A percentile compares a stretch with the other conserved stretches of the same genome.
These are phyloP conservation scores for Erebia palarica DNA, from an alignment of 2,888 invertebrate species.

Conservation along the genomic window DNA sequence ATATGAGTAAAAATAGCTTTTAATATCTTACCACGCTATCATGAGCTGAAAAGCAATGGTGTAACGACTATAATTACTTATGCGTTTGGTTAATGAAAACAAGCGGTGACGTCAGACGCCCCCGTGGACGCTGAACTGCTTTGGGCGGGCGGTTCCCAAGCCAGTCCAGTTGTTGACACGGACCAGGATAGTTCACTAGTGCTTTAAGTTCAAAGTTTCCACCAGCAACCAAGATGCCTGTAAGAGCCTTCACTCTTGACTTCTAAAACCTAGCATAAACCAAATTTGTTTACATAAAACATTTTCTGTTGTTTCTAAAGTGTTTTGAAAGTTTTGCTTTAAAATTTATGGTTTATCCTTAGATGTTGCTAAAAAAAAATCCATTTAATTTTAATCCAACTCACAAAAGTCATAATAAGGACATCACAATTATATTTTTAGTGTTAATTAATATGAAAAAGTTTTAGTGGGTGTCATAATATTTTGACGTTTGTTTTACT, in stretches of 20 bases:
- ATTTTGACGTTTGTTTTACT: background rate
- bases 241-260: constrained; percentile 52
- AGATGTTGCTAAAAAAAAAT: background rate
- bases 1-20: constrained; percentile 30
- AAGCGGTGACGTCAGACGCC: constrained; percentile 50
- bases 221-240: constrained; percentile 66
- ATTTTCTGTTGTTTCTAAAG: background rate
- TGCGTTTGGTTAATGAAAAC: constrained; percentile 44
- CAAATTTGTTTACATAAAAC: background rate
- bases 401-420: background rate
- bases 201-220: constrained; percentile 48
- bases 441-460: background rate
- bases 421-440: background rate
- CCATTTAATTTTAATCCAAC: background rate
- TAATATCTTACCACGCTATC: constrained; percentile 34
- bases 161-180: constrained; percentile 68
- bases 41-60: constrained; percentile 41
- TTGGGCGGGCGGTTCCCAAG: constrained; percentile 68
- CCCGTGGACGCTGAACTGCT: constrained; percentile 52
- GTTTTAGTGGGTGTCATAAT: background rate
- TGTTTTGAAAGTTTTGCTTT: background rate
- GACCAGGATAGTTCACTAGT: constrained; percentile 61
- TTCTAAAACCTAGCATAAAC: background rate
- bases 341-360: background rate
- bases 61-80: constrained; percentile 47